These are phyloP conservation scores for Malurus leucopterus DNA, from an alignment of 2,797 vertebrate species.

Conservation along the genomic window DNA sequence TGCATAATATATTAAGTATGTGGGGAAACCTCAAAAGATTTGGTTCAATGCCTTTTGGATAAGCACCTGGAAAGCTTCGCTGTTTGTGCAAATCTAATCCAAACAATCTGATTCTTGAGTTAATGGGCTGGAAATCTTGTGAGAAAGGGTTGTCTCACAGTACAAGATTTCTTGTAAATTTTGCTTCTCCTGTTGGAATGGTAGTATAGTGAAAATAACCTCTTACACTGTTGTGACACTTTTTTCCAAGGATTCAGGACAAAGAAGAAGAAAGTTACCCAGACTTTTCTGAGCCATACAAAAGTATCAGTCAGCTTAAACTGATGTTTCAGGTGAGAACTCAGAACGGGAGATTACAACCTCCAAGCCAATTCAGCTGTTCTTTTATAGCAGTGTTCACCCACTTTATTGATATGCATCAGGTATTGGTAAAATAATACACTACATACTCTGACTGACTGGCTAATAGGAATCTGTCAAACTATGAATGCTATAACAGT, in stretches of 20 bases:
- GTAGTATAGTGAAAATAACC: neutral
- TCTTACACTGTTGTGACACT: neutral
- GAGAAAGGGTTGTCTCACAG: slow-evolving; percentile 28
- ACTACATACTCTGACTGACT: slow-evolving; percentile 43
- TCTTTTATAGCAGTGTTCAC: slow-evolving; percentile 7
- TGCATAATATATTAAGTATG: slow-evolving; percentile 22
- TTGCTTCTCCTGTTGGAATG: neutral
- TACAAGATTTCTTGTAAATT: neutral
- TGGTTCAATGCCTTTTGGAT: slow-evolving; percentile 40
- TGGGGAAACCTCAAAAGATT: slow-evolving; percentile 36
- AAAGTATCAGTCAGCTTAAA: neutral
- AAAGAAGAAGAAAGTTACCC: neutral
- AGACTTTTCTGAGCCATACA: neutral
- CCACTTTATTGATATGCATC: slow-evolving; percentile 23
- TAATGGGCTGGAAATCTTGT: slow-evolving; percentile 55
- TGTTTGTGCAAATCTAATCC: slow-evolving; percentile 49
- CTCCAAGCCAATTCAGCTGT: neutral
- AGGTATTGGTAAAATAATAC: slow-evolving; percentile 33
- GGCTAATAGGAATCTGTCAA: slow-evolving; percentile 64
- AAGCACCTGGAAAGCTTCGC: slow-evolving; percentile 37
- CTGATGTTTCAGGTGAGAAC: slow-evolving; percentile 3
- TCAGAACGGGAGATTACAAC: neutral
- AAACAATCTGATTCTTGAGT: slow-evolving; percentile 51
- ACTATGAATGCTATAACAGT: slow-evolving; percentile 58
- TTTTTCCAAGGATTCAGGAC: neutral